Conservation (phyloP, 1,140 invertebrate species). For the Drosophila ananassae region DNA sequence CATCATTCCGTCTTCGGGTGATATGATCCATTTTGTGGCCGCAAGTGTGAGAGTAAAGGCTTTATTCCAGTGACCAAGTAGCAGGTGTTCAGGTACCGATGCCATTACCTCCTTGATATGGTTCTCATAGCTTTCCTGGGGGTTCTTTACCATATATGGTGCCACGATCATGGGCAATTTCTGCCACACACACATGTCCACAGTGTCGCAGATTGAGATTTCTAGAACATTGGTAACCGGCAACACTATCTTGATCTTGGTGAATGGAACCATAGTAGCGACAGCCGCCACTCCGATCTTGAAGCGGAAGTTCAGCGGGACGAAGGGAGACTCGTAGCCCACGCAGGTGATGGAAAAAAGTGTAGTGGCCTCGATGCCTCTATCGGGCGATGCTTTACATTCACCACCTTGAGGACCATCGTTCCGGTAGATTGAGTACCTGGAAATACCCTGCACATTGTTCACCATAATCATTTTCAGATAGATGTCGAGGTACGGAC, state of each 20-base stretch:
- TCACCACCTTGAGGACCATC: conserved; percentile 16
- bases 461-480: background rate
- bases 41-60: conserved; percentile 4
- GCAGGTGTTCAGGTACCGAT: background rate
- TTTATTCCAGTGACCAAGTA: conserved; percentile 13
- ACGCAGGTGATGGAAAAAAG: conserved; percentile 10
- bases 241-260: background rate
- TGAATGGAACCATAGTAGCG: conserved; percentile 5
- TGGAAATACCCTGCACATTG: background rate
- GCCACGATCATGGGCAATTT: background rate
- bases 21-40: background rate
- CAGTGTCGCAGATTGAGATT: conserved; percentile 21
- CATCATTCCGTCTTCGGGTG: background rate
- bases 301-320: conserved; percentile 22
- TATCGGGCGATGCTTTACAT: background rate
- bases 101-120: background rate
- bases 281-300: background rate
- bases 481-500: background rate
- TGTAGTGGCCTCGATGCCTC: conserved; percentile 13
- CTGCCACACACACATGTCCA: conserved; percentile 16
- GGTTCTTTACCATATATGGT: background rate
- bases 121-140: fast-evolving
- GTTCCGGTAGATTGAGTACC: background rate
- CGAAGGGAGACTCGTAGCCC: conserved; percentile 1
- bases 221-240: background rate